Base-by-base conservation (phyloP, 1,140 invertebrate genomes). In the Drosophila pallidifrons region DNA sequence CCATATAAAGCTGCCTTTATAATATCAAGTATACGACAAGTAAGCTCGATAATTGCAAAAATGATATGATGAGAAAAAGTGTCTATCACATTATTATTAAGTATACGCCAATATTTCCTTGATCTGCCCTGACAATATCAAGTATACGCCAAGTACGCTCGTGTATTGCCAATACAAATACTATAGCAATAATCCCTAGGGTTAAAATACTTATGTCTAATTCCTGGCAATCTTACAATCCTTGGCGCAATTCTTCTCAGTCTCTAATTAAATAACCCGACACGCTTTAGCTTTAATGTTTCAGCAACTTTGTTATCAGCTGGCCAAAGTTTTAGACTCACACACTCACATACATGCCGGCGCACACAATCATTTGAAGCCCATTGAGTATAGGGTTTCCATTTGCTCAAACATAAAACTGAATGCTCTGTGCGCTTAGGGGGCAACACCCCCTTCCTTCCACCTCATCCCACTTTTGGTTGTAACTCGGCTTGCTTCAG, bases 361-460 rank as follows among this genome's bases (percentile, higher is more conserved):
- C 16, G 1, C 28, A 61, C 41, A 65, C 30, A 65, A 57, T 57
- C 69, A 45, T 52, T 35, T 73, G 46, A 16, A 54, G 30, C 38
- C 55, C 70, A 68, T 73, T 68, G 70, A 73, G 55, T 73, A 73
- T 59, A 68, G 70, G 70, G 64, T 60, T 73, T 73, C 64, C 65
- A 74, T 74, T 74, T 74, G 57, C 63, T 46, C 52, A 38, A 54
- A 59, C 45, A 72, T 67, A 73, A 59, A 67, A 51, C 61, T 59
- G 54, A 57, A 57, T 45, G 32, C 20, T 49, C 45, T 51, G 46
- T n/a, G 1, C 60, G 47, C 47, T 54, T 15, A 8, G 49, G 20
- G 16, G 28, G 4, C 20, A 54, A 30, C 47, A 25, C 32, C 16
- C 49, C 30, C 13, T 10, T 30, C 49, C 30, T 25, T 10, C 11